Evolutionary conservation across 2,888 invertebrate genomes (phyloP).

Genomic region (Hirtodrosophila alboralis): DNA sequence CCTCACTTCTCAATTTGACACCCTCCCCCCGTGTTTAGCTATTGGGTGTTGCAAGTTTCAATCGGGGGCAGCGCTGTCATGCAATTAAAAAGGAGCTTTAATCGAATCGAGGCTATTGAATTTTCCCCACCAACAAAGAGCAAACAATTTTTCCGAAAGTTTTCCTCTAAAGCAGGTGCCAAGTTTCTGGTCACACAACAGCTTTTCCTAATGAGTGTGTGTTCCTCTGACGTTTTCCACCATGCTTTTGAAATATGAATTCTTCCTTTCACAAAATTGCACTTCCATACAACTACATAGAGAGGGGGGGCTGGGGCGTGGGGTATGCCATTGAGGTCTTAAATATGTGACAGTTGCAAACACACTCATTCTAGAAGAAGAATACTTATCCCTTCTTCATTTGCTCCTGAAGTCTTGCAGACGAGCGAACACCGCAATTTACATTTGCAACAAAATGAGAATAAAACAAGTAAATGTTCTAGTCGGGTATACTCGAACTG

Average conservation of each 20-base stretch:
- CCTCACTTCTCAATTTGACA: background rate
- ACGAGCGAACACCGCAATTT: slow-evolving; percentile 23
- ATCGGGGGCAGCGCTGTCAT: slow-evolving; percentile 65
- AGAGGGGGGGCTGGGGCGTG: background rate
- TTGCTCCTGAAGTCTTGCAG: background rate
- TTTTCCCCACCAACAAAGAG: slow-evolving; percentile 18
- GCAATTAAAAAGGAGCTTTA: slow-evolving; percentile 65
- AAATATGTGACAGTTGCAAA: slow-evolving; percentile 14
- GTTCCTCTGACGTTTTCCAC: slow-evolving; percentile 18
- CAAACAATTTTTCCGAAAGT: slow-evolving; percentile 20
- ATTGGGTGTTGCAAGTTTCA: slow-evolving; percentile 38
- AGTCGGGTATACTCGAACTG: too few relatives aligned
- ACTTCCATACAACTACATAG: background rate
- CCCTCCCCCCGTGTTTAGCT: background rate
- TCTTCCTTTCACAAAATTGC: background rate
- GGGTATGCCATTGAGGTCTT: background rate
- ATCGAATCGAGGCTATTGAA: slow-evolving; percentile 55
- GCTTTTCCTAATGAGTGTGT: slow-evolving; percentile 40
- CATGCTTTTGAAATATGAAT: slow-evolving; percentile 1
- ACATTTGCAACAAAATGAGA: slow-evolving; percentile 14
- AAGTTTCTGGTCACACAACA: slow-evolving; percentile 12
- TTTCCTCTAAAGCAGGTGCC: slow-evolving; percentile 7
- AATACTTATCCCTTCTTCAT: background rate
- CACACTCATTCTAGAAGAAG: slow-evolving; percentile 1
- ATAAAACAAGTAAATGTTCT: background rate